Conservation (phyloP, 2,113 vertebrate species). For the sheep (Ovis aries) region ARS-UI_Ramb_v3.0 NC_056068.1:12722001-12722500, state of each 20-base stretch:
- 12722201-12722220: conserved; percentile 20
- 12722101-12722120: background rate
- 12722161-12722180: conserved; percentile 33
- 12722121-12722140: conserved; percentile 42
- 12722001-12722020: too few relatives aligned
- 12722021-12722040: too few relatives aligned
- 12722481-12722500: background rate
- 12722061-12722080: too few relatives aligned
- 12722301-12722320: background rate
- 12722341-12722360: background rate
- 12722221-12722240: conserved; percentile 20
- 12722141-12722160: conserved; percentile 44
- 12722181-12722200: conserved; percentile 55
- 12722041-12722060: too few relatives aligned
- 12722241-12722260: conserved; percentile 12
- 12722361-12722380: background rate
- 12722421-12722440: background rate
- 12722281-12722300: background rate
- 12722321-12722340: background rate
- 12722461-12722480: background rate
- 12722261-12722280: background rate
- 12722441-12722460: conserved; percentile 24
- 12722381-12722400: background rate
- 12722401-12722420: background rate
- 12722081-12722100: too few relatives aligned